Base-by-base conservation (phyloP, 2,797 vertebrate genomes). In the Alauda arvensis region DNA sequence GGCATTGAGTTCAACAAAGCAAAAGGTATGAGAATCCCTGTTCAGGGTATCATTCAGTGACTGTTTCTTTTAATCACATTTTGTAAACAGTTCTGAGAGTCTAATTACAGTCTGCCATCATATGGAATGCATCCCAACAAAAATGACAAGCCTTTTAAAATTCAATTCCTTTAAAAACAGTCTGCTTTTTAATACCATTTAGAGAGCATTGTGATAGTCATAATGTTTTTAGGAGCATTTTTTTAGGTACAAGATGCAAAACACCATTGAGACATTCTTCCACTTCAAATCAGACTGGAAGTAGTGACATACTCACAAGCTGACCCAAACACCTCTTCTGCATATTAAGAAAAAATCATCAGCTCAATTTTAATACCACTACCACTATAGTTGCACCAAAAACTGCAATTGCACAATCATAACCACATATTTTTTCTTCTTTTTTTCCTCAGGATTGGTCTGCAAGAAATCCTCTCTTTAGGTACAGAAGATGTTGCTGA, bases 371-470 rank as follows among this genome's bases (percentile, higher is more conserved):
- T 62, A 82, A 37, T 46, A 61, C 29, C 17, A 71, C 10, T 26
- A 79, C 31, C 28, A 55, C 31, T 74, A 11, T 37, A 37, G 37
- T 37, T 37, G 37, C 37, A 37, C 37, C 37, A 83, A 89, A 63
- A 89, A 18, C 9, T 48, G 29, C 60, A 80, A 61, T 28, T 63
- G 51, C 15, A 86, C 14, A 18, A 46, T 40, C 52, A 26, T 5
- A 77, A 45, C 7, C 0, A 0, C 60, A 61, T 1, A 1, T 4
- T 53, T 39, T 37, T 12, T 8, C 18, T 20, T 16, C 14, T 48
- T 48, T 26, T 52, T 61, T n/a, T 42, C 37, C 29, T 18, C 33
- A 63, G n/a, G 31, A 80, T 31, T 11, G 25, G 28, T 33, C 33
- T 45, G 14, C 5, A 83, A 51, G 8, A 71, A 89, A 87, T 62